Evolutionary conservation across 92 coral and sea anemone genomes (phyloP), one percentile per base, ranked within the genome.

Genomic region (Isaurus tuberculatus): DNA sequence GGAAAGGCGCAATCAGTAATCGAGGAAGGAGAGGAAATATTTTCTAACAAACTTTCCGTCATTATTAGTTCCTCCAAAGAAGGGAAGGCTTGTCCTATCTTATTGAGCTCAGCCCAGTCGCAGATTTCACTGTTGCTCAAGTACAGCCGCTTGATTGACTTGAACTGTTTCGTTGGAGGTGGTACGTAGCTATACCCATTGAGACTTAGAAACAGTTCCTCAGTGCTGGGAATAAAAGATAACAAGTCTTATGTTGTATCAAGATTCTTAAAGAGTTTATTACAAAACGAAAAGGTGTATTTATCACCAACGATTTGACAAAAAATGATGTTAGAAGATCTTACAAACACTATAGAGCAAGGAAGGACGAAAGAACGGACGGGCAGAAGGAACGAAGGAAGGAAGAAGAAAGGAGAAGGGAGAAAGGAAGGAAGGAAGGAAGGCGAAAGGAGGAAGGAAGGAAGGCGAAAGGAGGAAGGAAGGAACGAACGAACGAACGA

Each of bases 61-160:
- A 94, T 94, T 29, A 91, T 79, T 29, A 96, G 89, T 42, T 91
- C 88, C 34, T 85, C 87, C 70, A 96, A 73, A 2, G 70, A n/a
- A 22, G 99, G 98, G 81, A 96, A 94, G 33, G 88, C 87, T 58
- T 88, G 70, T 58, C 99, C 99, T 3, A 96, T 81, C 26, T 86
- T 90, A 68, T 79, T 84, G 44, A 96, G 83, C 72, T 96, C 91
- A 7, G 88, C 58, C 99, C 99, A 96, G 29, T 92, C 86, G 51
- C 78, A 65, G 68, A 96, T 81, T 51, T 26, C 70, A 63, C 94
- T 94, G 66, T 87, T 87, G 80, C 90, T 96, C 58, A 96, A 85
- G 64, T 91, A 93, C 44, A 96, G 81, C 23, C 90, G 88, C 79
- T 81, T 94, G 58, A 96, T 73, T 43, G 80, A 84, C 5, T 92